Evolutionary conservation across 2,888 invertebrate species (phyloP), one percentile per base, ranked within the genome.

Genomic region (Scaptomyza tumidula): DNA sequence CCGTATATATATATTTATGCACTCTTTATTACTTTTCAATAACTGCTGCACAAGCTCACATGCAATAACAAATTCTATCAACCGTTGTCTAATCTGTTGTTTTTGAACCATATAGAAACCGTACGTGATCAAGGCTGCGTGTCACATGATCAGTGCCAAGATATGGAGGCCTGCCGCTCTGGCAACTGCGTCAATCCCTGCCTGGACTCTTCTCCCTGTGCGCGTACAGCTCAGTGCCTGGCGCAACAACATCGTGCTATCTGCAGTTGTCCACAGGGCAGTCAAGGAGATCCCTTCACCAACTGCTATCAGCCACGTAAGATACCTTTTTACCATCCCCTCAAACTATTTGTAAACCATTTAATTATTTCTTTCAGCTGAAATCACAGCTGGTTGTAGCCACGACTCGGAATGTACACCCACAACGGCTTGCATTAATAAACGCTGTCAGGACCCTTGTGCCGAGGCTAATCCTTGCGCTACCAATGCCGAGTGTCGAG

Each of bases 381-480:
- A 82, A 84, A 93, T 93, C 33, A 92, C 94, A 62, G 94, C 95
- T 5, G 96, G 96, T 86, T 98, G 98, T 84, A 93, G 93, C 13
- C 93, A 93, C 13, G 96, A 97, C 89, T 93, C 94, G 0, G 96
- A 97, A 63, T 98, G 98, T 88, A 93, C 96, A 0, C 93, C 94
- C 3, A 95, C 95, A 33, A 95, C 95, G 87, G 96, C 97, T 0
- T 98, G 98, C 89, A 94, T 97, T 59, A 95, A 95, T 77, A 94
- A 94, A 75, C 94, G 95, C 46, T 98, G 98, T 89, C 95, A 96
- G 89, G 94, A 97, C 87, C 97, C 97, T 0, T 98, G 98, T 90
- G 91, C 93, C 39, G 94, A 95, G 19, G 94, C 94, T 46, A 95
- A 96, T 85, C 96, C 96, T 2, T 98, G 98, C 89, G 97, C 97